Base-by-base conservation (phyloP, 2,797 vertebrate genomes). In the Oreochromis mossambicus region DNA sequence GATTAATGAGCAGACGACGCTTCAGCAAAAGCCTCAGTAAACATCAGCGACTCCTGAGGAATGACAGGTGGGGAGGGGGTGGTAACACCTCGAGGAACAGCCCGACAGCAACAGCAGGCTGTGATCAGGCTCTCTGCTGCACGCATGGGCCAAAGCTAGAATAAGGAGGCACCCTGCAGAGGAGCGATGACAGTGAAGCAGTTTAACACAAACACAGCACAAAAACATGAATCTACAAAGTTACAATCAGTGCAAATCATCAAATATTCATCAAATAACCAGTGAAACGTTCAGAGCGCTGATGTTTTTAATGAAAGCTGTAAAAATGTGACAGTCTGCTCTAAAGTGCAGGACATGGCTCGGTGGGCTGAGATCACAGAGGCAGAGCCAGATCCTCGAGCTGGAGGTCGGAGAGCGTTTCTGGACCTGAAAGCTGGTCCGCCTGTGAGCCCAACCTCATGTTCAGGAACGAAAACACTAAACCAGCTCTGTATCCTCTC, bases 81-180 rank as follows among this genome's bases (percentile, higher is more conserved):
- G 13, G 36, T 2, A 13, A 68, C n/a, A 15, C n/a, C 63, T 43
- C 13, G 13, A 43, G 36, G 19, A 66, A 41, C n/a, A 66, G 36
- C 19, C 34, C 0, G 4, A 2, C 17, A n/a, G 19, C 34, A 21
- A 2, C 19, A 1, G 34, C 34, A 0, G 1, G 34, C 34, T 41
- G 61, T 3, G 2, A 21, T 21, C 36, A 66, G 34, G 34, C 58
- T 38, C 34, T 1, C 52, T 26, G 54, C 54, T 38, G 61, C 34
- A 7, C 8, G 19, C 56, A 61, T 6, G 5, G 56, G 17, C 3
- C 6, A 11, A 3, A 61, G 17, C 9, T 58, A 4, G 1, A 13
- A 14, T 3, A 1, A 61, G 17, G 17, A 61, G 56, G 32, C 56
- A 12, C 32, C 9, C 56, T 61, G 56, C 29, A 36, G 32, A 61